Percentiles rank a stretch among this genome's conserved stretches.
Evolutionary conservation across 2,797 vertebrate genomes (phyloP).

Genomic region (Dromococcyx pavoninus): DNA sequence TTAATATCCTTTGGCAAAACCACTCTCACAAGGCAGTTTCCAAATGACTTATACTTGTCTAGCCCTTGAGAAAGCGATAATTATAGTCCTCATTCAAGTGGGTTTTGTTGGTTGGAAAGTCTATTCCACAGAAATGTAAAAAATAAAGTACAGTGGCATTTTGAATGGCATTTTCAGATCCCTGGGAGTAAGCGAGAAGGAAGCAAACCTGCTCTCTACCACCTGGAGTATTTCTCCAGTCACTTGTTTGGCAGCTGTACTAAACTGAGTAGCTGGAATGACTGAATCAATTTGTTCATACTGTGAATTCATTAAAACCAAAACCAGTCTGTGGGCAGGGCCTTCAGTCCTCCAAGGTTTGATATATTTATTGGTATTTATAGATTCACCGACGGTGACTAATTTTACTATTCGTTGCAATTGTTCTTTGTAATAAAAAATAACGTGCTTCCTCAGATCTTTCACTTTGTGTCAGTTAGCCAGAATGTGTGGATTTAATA

Average conservation of each 20-base stretch:
- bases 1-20: background rate
- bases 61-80: background rate
- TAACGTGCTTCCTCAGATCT: background rate
- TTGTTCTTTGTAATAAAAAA: slow-evolving; percentile 24
- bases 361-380: slow-evolving; percentile 9
- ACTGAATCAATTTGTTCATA: slow-evolving; percentile 31
- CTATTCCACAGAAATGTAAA: background rate
- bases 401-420: background rate
- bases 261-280: slow-evolving; percentile 24
- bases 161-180: background rate
- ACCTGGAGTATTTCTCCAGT: background rate
- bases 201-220: background rate
- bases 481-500: slow-evolving; percentile 39
- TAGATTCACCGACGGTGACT: background rate
- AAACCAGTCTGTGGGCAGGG: slow-evolving; percentile 5
- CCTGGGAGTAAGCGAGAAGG: background rate
- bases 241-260: slow-evolving; percentile 12
- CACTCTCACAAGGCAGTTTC: background rate
- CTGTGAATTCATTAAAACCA: slow-evolving; percentile 15
- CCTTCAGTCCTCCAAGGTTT: background rate
- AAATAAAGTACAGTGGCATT: background rate
- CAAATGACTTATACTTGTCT: background rate
- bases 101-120: background rate
- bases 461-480: slow-evolving; percentile 41
- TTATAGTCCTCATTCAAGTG: background rate